Evolutionary conservation across 2,113 vertebrate genomes (phyloP).

Genomic region (Ia io): DNA sequence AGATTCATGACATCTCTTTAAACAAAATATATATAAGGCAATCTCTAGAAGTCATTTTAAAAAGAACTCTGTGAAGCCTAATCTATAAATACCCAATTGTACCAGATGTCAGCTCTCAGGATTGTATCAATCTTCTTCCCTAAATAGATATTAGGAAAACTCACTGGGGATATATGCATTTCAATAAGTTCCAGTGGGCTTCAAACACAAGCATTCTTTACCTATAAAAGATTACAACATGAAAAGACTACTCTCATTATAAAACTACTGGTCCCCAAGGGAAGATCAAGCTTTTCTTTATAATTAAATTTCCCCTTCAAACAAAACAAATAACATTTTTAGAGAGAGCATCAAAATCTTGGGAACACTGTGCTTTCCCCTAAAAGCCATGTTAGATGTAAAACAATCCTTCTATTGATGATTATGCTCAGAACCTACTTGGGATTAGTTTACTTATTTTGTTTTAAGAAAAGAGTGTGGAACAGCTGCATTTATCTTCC

Average conservation of each 20-base stretch:
- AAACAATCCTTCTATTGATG: background rate
- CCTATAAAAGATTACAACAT: constrained; percentile 55
- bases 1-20: background rate
- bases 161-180: constrained; percentile 32
- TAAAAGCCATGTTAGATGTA: constrained; percentile 29
- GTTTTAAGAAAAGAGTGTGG: background rate
- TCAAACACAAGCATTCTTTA: constrained; percentile 50
- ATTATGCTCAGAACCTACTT: constrained; percentile 2
- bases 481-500: background rate
- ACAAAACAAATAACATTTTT: constrained; percentile 60
- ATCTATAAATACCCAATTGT: constrained; percentile 63
- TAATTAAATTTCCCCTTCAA: constrained; percentile 77
- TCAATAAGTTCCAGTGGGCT: constrained; percentile 53
- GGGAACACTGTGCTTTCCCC: constrained; percentile 27
- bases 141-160: constrained; percentile 63
- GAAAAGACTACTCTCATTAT: constrained; percentile 65
- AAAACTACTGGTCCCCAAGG: constrained; percentile 54
- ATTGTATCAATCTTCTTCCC: constrained; percentile 65
- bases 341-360: constrained; percentile 56
- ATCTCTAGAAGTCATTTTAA: constrained; percentile 36
- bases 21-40: constrained; percentile 23
- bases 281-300: constrained; percentile 63
- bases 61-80: constrained; percentile 53
- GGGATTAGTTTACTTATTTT: background rate
- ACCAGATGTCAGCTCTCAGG: constrained; percentile 66